Conservation (phyloP, 2,113 vertebrate genomes). For the Platysteira castanea region DNA sequence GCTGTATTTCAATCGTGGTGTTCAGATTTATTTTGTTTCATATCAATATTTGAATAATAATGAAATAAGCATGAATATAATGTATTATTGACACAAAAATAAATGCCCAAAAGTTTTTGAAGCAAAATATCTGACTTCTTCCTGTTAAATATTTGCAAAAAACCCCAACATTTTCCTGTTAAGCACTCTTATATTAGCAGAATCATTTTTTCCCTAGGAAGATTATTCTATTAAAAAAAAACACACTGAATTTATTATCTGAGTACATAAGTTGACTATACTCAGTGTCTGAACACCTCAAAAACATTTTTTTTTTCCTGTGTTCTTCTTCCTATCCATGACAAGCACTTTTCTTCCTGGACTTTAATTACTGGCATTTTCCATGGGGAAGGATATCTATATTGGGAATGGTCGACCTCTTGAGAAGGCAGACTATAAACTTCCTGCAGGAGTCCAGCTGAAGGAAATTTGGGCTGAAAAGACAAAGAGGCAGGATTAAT, state of each 20-base stretch:
- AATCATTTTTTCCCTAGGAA: not conserved
- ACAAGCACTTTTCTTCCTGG: not conserved
- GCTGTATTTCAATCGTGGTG: not conserved
- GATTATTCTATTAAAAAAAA: not conserved
- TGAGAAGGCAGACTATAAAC: not conserved
- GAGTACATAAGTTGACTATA: not conserved
- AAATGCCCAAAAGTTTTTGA: not conserved
- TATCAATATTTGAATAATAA: not conserved
- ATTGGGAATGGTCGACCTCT: not conserved
- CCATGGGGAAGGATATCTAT: not conserved
- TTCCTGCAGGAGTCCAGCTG: not conserved
- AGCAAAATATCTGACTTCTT: not conserved
- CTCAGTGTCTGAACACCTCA: not conserved
- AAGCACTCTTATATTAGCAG: not conserved
- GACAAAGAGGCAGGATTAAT: not conserved
- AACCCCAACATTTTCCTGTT: not conserved
- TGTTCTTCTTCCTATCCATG: not conserved
- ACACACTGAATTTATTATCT: not conserved
- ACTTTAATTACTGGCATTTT: not conserved
- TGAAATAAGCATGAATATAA: not conserved
- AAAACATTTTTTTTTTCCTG: not conserved
- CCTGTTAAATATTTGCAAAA: not conserved
- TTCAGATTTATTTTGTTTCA: not conserved
- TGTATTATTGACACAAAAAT: not conserved
- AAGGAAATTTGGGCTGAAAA: not conserved